Conservation (phyloP, 1,140 invertebrate species). For the Drosophila serrata region DNA sequence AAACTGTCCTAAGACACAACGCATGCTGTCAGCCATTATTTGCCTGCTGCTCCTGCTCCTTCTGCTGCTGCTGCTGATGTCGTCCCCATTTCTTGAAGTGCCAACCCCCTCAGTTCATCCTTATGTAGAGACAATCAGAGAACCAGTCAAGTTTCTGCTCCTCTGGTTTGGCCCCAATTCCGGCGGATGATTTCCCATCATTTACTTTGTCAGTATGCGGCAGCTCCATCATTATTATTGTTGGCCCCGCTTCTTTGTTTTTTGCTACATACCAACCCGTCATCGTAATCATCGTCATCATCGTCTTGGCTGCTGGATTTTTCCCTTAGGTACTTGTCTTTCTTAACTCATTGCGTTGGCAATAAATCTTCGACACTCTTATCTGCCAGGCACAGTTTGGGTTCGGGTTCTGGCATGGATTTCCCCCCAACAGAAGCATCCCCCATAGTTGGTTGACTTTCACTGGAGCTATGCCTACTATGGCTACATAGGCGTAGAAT, state of each 20-base stretch:
- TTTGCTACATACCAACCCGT: conserved; percentile 60
- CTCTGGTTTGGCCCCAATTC: conserved; percentile 23
- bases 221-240: conserved; percentile 84
- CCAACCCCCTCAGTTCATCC: not conserved
- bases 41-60: conserved; percentile 47
- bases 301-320: conserved; percentile 53
- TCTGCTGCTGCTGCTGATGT: conserved; percentile 1
- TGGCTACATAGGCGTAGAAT: conserved; percentile 24
- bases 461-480: conserved; percentile 11
- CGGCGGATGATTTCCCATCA: conserved; percentile 76
- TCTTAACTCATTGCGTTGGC: conserved; percentile 85
- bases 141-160: conserved; percentile 48
- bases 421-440: not conserved
- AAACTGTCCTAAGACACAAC: conserved; percentile 67
- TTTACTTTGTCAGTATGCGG: conserved; percentile 83
- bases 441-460: conserved; percentile 12
- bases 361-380: conserved; percentile 83
- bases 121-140: conserved; percentile 56
- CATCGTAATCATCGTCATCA: conserved; percentile 56
- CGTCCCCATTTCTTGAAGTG: conserved; percentile 4
- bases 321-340: conserved; percentile 82
- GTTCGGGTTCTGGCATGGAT: conserved; percentile 7
- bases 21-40: conserved; percentile 79
- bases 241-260: conserved; percentile 41
- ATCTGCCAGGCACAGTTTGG: conserved; percentile 75